phyloP scores from a whole-genome alignment of 2,113 vertebrate species.

The Rhynchomys soricoides region DNA sequence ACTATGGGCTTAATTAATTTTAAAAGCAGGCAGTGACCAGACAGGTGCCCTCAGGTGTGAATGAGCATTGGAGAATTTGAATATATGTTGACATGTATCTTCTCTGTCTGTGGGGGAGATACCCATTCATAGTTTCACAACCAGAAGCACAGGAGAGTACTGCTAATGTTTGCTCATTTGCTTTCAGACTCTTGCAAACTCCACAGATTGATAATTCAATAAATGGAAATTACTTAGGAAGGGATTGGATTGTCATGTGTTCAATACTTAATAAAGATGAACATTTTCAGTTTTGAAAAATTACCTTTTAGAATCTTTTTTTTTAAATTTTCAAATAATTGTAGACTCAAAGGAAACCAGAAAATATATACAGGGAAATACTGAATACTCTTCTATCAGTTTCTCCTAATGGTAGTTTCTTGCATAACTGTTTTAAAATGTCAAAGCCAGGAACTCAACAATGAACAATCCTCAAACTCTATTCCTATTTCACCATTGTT shows the following conservation, averaged over 20 bases:
- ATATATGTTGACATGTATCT: neutral
- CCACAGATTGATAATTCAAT: neutral
- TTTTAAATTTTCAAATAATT: neutral
- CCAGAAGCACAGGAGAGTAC: neutral
- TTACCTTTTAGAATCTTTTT: neutral
- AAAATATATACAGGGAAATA: neutral
- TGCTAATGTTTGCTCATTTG: neutral
- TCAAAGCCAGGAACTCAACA: neutral
- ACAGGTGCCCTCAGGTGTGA: neutral
- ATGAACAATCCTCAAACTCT: neutral
- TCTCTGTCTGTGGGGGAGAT: neutral
- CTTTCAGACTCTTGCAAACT: neutral
- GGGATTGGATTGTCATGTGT: neutral
- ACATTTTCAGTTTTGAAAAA: neutral
- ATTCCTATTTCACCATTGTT: neutral
- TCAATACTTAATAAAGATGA: neutral
- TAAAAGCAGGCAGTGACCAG: neutral
- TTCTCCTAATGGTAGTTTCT: neutral
- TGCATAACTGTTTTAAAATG: neutral
- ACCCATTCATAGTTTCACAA: neutral
- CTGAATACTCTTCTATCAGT: neutral
- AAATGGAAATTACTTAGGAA: neutral
- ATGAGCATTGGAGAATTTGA: neutral
- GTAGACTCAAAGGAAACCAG: neutral
- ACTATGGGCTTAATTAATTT: neutral